Evolutionary conservation across 53 echinoderm and acorn worm species (phyloP).

Genomic region (Glandiceps talaboti): DNA sequence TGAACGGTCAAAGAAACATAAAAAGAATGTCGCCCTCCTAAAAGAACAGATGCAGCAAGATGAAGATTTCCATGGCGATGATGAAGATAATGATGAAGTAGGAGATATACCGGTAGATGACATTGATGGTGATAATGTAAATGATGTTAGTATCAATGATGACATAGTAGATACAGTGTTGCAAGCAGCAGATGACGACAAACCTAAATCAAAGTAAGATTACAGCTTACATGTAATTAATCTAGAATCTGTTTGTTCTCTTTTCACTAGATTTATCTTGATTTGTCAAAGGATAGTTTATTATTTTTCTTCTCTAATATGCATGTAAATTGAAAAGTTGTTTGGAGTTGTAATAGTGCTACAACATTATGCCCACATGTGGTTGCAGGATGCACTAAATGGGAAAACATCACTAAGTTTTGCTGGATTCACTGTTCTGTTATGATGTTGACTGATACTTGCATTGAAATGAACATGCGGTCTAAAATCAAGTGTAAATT

Average conservation of each 20-base stretch:
- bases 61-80: conserved; percentile 29
- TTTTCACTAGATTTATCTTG: no score
- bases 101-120: conserved; percentile 15
- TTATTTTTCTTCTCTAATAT: no score
- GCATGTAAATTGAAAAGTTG: no score
- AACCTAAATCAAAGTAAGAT: conserved; percentile 22
- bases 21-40: conserved; percentile 57
- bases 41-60: conserved; percentile 60
- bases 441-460: no score
- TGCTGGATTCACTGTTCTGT: no score
- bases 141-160: not conserved
- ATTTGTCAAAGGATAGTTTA: no score
- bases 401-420: no score
- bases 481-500: no score
- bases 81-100: conserved; percentile 12
- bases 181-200: not conserved
- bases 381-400: no score
- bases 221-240: not conserved
- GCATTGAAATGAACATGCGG: no score
- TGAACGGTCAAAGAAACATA: conserved; percentile 90
- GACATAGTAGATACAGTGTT: not conserved
- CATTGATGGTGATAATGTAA: conserved; percentile 8
- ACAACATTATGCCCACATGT: no score
- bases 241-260: not conserved
- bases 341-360: no score